A percentile compares a stretch with the other conserved stretches of the same genome.
phyloP scores from a whole-genome alignment of 1,140 invertebrate genomes.

The Temnothorax curvispinosus region DNA sequence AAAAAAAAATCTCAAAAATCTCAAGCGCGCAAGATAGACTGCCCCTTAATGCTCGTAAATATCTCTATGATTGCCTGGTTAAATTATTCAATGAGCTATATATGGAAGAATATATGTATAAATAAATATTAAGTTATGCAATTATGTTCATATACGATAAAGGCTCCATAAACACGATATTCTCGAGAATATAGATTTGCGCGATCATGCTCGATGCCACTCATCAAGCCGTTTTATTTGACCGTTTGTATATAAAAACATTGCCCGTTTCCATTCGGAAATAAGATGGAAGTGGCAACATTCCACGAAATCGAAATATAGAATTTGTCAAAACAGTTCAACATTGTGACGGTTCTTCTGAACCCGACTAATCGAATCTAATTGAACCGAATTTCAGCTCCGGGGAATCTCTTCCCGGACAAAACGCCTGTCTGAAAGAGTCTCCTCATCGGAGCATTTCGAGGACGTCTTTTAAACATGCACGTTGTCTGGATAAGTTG shows the following conservation, averaged over 20 bases:
- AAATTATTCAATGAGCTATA: slow-evolving; percentile 8
- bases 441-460: not conserved
- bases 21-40: not conserved
- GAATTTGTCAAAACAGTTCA: not conserved
- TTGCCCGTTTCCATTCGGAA: not conserved
- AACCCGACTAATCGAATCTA: not conserved
- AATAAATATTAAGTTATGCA: not conserved
- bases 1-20: not conserved
- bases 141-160: not conserved
- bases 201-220: not conserved
- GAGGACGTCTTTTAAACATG: not conserved
- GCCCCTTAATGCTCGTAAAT: not conserved
- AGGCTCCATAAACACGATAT: not conserved
- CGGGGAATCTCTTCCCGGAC: not conserved
- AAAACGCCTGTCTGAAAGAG: not conserved
- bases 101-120: slow-evolving; percentile 1
- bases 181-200: not conserved
- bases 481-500: not conserved
- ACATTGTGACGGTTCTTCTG: not conserved
- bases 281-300: not conserved
- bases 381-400: not conserved
- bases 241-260: not conserved
- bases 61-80: not conserved
- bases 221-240: not conserved
- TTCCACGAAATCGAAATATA: not conserved